Evolutionary conservation across 2,888 invertebrate species (phyloP).

Genomic region (Trimorus sp.): DNA sequence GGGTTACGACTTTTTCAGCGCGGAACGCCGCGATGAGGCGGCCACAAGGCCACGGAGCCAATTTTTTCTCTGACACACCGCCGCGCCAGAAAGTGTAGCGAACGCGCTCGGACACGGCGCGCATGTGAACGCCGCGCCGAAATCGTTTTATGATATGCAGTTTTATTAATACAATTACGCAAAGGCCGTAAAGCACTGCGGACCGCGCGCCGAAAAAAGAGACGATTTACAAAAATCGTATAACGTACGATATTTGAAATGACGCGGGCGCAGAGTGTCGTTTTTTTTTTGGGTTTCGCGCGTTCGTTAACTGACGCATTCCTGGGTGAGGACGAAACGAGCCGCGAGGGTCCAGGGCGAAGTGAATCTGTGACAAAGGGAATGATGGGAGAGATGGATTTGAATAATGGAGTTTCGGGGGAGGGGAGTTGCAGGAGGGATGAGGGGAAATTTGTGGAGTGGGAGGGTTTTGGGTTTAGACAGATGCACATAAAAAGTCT

Average conservation of each 20-base stretch:
- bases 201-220: neutral
- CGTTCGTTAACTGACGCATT: no score
- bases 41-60: conserved; percentile 60
- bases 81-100: conserved; percentile 67
- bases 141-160: conserved; percentile 42
- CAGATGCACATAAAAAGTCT: no score
- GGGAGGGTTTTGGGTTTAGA: no score
- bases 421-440: no score
- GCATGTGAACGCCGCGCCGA: conserved; percentile 36
- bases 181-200: no score
- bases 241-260: conserved; percentile 31
- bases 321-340: no score
- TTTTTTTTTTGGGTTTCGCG: neutral
- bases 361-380: no score
- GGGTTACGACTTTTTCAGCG: conserved; percentile 52
- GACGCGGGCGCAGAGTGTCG: conserved; percentile 1
- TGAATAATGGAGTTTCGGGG: no score
- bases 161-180: conserved; percentile 45
- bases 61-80: conserved; percentile 41
- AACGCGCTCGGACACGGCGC: conserved; percentile 52
- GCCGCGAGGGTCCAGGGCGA: no score
- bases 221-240: conserved; percentile 33
- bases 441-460: no score
- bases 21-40: conserved; percentile 53
- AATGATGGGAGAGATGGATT: no score